Percentiles rank a stretch among this genome's conserved stretches.
These are phyloP conservation scores for Phocides pigmalion DNA, from an alignment of 1,140 invertebrate species.

Conservation along the genomic window DNA sequence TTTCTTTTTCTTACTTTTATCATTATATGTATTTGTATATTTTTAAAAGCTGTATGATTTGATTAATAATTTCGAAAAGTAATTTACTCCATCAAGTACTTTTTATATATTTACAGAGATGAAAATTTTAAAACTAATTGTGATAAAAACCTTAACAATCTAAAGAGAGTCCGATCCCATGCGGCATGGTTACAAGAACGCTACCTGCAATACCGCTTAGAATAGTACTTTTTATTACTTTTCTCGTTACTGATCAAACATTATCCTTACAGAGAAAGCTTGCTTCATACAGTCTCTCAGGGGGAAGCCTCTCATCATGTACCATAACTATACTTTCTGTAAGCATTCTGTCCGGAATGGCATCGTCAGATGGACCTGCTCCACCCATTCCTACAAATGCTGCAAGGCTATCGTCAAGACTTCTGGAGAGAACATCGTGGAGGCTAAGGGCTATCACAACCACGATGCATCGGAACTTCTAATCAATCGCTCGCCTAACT, in stretches of 20 bases:
- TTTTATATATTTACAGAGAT: too few relatives aligned
- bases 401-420: slow-evolving; percentile 74
- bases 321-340: slow-evolving; percentile 67
- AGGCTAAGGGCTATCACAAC: slow-evolving; percentile 67
- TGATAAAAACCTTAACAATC: too few relatives aligned
- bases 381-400: slow-evolving; percentile 71
- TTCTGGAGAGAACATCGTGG: slow-evolving; percentile 52
- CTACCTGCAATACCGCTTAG: too few relatives aligned
- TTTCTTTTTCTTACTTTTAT: too few relatives aligned
- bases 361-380: slow-evolving; percentile 67
- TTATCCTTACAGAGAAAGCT: slow-evolving; percentile 25
- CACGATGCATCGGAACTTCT: slow-evolving; percentile 63
- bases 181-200: too few relatives aligned
- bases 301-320: slow-evolving; percentile 70
- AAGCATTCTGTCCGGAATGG: slow-evolving; percentile 61
- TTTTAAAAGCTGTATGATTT: too few relatives aligned
- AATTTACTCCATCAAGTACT: too few relatives aligned
- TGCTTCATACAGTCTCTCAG: slow-evolving; percentile 63
- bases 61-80: too few relatives aligned
- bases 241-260: slow-evolving; percentile 3
- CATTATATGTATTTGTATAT: too few relatives aligned
- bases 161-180: too few relatives aligned
- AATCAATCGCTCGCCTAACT: slow-evolving; percentile 51
- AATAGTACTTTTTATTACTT: not conserved
- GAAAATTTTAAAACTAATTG: too few relatives aligned